Base-by-base conservation (phyloP, 2,797 vertebrate genomes). In the Mormyrops attenuatus region DNA sequence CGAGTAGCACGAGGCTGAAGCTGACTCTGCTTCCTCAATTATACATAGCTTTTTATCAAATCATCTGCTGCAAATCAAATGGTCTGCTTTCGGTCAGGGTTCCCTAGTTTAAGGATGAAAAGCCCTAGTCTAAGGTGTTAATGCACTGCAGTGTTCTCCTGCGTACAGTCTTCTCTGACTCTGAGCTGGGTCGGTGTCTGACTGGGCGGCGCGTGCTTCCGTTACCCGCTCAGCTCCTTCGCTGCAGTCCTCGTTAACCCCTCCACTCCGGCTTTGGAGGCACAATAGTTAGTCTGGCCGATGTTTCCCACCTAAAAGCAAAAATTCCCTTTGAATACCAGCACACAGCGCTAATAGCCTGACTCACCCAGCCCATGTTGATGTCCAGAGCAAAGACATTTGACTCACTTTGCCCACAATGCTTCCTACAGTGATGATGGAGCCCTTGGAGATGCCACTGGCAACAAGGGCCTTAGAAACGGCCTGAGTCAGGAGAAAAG, bases 351-450 rank as follows among this genome's bases (percentile, higher is more conserved):
- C 5, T 30, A 38, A 20, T 55, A 30, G 8, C 17, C 60, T 87
- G 41, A 26, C 41, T 26, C 8, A 92, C 0, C 26, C 85, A 60
- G 13, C 38, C 41, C 38, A n/a, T 3, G 20, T 20, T 82, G 77
- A 82, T 86, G 55, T 13, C 89, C 85, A 52, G 50, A 63, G 47
- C 38, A n/a, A 88, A 88, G 53, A 82, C 22, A 15, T 7, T 34
- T 17, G 0, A 80, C 94, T 93, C 92, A 97, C 97, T 97, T 98
- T 98, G 30, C 97, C 97, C 86, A 97, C 92, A 17, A 98, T 96
- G 94, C 97, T 98, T 89, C 97, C 97, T 90, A 98, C 91, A 49
- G 97, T 97, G 87, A 98, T 90, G 92, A 98, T 97, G 94, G 97
- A 98, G 80, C 97, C 97, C 88, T 96, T 96, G 0, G 92, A 52